Conservation (phyloP, 2,113 vertebrate genomes). For the Pleuronectes platessa region DNA sequence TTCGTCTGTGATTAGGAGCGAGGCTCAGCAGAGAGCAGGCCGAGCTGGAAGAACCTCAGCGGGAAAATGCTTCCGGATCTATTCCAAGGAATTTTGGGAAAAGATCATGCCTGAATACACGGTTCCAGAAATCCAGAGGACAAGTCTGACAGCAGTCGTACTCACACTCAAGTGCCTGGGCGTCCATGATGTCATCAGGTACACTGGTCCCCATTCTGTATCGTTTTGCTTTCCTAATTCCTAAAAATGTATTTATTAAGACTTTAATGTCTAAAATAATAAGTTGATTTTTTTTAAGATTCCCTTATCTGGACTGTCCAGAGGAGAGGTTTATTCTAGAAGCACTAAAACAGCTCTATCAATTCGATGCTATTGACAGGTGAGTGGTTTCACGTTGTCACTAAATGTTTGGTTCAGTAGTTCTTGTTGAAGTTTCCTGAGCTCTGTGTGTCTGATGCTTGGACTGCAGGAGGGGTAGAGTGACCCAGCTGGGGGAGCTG, state of each 20-base stretch:
- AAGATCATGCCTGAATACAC: conserved; percentile 95
- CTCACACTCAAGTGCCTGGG: conserved; percentile 96
- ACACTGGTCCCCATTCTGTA: conserved; percentile 12
- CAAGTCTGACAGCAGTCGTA: conserved; percentile 91
- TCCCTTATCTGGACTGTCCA: conserved; percentile 93
- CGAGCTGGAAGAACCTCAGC: conserved; percentile 91
- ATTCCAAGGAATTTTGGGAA: conserved; percentile 93
- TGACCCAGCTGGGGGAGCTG: conserved; percentile 90
- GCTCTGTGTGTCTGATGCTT: conserved; percentile 13
- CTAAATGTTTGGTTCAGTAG: background rate
- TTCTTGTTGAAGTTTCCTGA: background rate
- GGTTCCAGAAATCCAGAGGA: conserved; percentile 94
- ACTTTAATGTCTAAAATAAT: background rate
- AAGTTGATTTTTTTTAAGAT: conserved; percentile 76
- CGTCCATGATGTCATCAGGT: conserved; percentile 97
- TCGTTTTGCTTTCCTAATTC: background rate
- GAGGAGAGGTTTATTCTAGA: conserved; percentile 95
- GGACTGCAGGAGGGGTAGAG: conserved; percentile 86
- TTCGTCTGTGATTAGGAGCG: conserved; percentile 85
- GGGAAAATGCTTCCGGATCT: conserved; percentile 92
- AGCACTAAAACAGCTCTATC: conserved; percentile 95
- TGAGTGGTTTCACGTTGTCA: conserved; percentile 60
- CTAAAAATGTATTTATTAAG: background rate
- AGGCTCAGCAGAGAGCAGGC: conserved; percentile 92
- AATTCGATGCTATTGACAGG: conserved; percentile 96